Evolutionary conservation across 2,113 vertebrate genomes (phyloP), one percentile per base, ranked within the genome.

Genomic region (Rhinichthys klamathensis): DNA sequence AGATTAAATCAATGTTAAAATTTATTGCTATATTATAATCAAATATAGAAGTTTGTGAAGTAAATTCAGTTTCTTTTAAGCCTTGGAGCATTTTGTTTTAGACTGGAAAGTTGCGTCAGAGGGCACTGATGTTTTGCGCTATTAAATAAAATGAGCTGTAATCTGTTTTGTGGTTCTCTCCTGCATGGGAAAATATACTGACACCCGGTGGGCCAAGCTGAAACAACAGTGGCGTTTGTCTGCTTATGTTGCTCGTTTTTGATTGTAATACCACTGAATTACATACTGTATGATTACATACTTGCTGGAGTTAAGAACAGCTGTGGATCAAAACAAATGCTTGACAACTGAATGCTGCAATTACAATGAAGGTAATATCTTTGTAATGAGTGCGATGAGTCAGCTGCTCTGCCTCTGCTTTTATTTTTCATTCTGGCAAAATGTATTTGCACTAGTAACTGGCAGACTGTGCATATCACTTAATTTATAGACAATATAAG

Each of bases 101-200:
- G 11, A 60, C 3, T 41, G 32, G 11, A 61, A 79, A 78, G 56
- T 73, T 38, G 4, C 2, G 44, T 46, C 38, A 9, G 54, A 41
- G 41, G 51, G 6, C 25, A 51, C 49, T 35, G 10, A 38, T 72
- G 51, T 75, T 44, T 12, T n/a, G 56, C 6, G 25, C 3, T 27
- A 87, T 67, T 87, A 87, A 87, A 84, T 8, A 35, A 25, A 10
- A 6, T 21, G 75, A 32, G 2, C 10, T n/a, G 30, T 15, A 35
- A 41, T 25, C 69, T 44, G 32, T 41, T 30, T 0, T 76, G 2
- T 41, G 6, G 21, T 83, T 58, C 4, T 65, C n/a, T 84, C 2
- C 3, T 70, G 67, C 21, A 12, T 41, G 35, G 54, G 32, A 78
- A 67, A 30, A 2, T 46, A 58, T n/a, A 49, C 84, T 81, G 78